Percentiles rank a stretch among this genome's conserved stretches.
Evolutionary conservation across 1,140 invertebrate genomes (phyloP).

Genomic region (Bombus haemorrhoidalis): DNA sequence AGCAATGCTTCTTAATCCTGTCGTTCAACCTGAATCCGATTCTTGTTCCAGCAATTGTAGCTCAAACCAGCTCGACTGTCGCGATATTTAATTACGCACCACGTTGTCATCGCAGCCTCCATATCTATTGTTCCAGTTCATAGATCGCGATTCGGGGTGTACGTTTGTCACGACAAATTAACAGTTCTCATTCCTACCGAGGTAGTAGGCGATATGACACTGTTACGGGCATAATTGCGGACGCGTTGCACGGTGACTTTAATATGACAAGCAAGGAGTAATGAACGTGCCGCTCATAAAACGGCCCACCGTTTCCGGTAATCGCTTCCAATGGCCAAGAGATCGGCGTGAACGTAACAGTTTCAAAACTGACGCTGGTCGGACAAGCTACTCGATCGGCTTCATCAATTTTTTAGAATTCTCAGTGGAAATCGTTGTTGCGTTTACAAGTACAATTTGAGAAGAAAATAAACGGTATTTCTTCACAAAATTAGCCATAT

Average conservation of each 20-base stretch:
- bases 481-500: too few relatives aligned
- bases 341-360: constrained; percentile 14
- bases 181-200: neutral
- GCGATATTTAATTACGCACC: too few relatives aligned
- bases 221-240: neutral
- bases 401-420: too few relatives aligned
- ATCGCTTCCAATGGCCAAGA: neutral
- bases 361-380: constrained; percentile 1
- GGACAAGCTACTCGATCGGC: neutral
- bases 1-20: neutral
- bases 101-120: neutral
- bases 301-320: neutral
- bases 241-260: neutral
- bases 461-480: too few relatives aligned
- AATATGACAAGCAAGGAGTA: neutral
- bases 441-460: too few relatives aligned
- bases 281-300: constrained; percentile 7
- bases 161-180: constrained; percentile 12
- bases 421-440: too few relatives aligned
- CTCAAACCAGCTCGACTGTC: neutral
- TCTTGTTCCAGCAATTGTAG: neutral
- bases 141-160: neutral
- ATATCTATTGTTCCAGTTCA: neutral
- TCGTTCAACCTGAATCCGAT: neutral
- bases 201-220: neutral